Conservation (phyloP, 2,113 vertebrate genomes). For the Sclerurus mexicanus region DNA sequence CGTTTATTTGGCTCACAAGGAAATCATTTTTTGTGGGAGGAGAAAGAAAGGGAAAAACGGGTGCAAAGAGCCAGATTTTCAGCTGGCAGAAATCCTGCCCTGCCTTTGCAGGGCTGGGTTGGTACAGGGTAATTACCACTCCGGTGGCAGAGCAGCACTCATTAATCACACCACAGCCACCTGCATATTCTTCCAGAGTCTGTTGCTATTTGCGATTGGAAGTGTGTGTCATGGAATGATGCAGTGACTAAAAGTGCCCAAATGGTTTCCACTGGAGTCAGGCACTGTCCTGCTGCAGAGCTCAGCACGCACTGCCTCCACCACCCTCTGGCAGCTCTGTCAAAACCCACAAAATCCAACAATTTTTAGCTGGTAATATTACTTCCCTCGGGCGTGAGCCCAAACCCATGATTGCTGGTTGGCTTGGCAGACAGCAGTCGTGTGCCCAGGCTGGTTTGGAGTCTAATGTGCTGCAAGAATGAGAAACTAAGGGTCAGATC, state of each 20-base stretch:
- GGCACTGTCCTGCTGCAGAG: not conserved
- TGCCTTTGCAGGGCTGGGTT: not conserved
- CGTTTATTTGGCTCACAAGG: not conserved
- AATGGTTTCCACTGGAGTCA: not conserved
- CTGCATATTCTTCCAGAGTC: not conserved
- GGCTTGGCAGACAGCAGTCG: not conserved
- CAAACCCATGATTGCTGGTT: fast-evolving
- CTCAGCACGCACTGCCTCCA: not conserved
- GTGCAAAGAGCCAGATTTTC: not conserved
- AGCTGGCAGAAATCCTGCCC: not conserved
- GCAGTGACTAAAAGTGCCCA: fast-evolving
- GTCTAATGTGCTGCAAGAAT: not conserved
- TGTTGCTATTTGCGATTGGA: not conserved
- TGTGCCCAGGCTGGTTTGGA: not conserved
- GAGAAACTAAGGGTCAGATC: not conserved
- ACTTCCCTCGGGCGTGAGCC: not conserved
- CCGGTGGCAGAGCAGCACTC: not conserved
- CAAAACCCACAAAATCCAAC: not conserved
- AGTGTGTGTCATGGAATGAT: not conserved
- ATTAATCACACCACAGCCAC: not conserved
- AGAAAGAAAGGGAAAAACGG: not conserved
- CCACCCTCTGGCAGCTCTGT: not conserved
- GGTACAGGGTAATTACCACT: not conserved
- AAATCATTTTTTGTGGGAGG: not conserved
- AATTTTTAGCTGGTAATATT: not conserved